phyloP scores from a whole-genome alignment of 2,113 vertebrate species.

The Lonchura striata region DNA sequence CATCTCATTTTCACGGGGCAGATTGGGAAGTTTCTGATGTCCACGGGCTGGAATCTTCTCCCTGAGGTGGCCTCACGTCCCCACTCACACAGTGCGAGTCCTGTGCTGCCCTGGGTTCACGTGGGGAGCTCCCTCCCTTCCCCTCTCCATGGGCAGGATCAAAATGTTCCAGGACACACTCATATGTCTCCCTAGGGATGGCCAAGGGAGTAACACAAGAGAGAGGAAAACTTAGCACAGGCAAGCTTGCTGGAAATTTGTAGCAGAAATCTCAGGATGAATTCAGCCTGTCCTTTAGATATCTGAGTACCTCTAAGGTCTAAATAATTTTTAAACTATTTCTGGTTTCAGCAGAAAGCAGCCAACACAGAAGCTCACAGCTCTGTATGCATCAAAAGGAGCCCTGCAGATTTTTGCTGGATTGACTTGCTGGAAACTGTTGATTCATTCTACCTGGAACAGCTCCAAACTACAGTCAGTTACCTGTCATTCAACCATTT shows the following conservation, averaged over 20 bases:
- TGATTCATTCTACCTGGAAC: conserved; percentile 11
- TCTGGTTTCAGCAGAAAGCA: neutral
- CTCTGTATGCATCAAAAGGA: neutral
- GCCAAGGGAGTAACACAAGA: neutral
- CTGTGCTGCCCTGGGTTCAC: neutral
- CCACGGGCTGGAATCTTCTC: neutral
- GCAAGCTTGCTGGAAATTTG: neutral
- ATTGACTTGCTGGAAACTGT: neutral
- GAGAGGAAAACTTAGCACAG: neutral
- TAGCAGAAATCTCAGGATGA: neutral
- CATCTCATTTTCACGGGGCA: neutral
- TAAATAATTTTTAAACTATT: neutral
- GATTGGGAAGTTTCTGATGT: neutral
- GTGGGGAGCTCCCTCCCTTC: neutral
- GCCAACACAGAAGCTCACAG: neutral
- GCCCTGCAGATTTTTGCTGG: neutral
- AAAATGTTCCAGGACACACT: neutral
- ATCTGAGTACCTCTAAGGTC: neutral
- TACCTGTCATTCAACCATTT: conserved; percentile 35
- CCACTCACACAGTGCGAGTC: neutral
- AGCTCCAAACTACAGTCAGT: neutral
- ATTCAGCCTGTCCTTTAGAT: neutral
- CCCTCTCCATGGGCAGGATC: neutral
- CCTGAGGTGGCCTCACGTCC: accelerated
- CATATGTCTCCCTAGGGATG: neutral